Evolutionary conservation across 1,140 invertebrate genomes (phyloP).

Genomic region (Himalopsyche phryganea): DNA sequence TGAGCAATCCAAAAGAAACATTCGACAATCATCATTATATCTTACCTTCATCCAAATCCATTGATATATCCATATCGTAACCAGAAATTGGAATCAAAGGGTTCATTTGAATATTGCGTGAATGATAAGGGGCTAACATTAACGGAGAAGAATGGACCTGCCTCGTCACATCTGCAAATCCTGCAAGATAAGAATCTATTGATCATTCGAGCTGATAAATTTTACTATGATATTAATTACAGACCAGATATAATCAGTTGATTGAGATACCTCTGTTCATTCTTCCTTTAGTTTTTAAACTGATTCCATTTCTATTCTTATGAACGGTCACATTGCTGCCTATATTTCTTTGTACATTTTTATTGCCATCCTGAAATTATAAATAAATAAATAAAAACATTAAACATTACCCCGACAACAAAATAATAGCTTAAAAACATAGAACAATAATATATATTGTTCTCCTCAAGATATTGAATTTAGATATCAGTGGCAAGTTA

Average conservation of each 20-base stretch:
- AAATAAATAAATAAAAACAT: neutral
- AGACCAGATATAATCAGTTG: neutral
- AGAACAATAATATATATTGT: too few species aligned
- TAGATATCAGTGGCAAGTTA: too few species aligned
- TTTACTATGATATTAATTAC: too few species aligned
- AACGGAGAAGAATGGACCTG: conserved; percentile 30
- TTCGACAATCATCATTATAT: neutral
- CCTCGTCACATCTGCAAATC: conserved; percentile 31
- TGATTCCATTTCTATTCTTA: conserved; percentile 19
- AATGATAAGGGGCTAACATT: neutral
- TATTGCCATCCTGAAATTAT: conserved; percentile 3
- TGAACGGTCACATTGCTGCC: conserved; percentile 7
- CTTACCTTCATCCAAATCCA: conserved; percentile 24
- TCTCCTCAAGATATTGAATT: too few species aligned
- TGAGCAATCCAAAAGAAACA: neutral
- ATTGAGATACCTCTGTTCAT: conserved; percentile 19
- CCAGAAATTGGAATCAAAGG: conserved; percentile 8
- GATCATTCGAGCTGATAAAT: too few species aligned
- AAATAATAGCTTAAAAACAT: neutral
- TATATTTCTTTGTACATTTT: conserved; percentile 11
- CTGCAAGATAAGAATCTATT: conserved; percentile 1
- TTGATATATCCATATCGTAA: conserved; percentile 22
- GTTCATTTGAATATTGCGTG: conserved; percentile 14
- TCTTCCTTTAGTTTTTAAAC: conserved; percentile 20
- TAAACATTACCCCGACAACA: neutral